These are phyloP conservation scores for Epinephelus cyanopodus DNA, from an alignment of 2,113 vertebrate genomes.

Conservation along the genomic window DNA sequence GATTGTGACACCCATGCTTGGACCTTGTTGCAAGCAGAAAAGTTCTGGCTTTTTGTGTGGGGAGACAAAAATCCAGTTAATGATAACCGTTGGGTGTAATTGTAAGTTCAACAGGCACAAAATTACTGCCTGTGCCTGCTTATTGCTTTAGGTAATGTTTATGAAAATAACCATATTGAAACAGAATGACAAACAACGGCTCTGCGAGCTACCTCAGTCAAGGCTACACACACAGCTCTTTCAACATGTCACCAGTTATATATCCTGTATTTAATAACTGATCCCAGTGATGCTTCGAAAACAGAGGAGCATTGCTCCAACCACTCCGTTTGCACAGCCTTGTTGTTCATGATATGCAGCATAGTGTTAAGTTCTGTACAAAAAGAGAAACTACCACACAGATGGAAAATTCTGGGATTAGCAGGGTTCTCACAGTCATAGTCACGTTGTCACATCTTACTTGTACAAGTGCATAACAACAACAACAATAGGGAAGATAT, in stretches of 20 bases:
- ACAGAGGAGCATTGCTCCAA: not conserved
- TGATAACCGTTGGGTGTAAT: slow-evolving; percentile 66
- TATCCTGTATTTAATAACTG: not conserved
- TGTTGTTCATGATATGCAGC: not conserved
- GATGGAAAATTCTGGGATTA: not conserved
- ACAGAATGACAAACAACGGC: slow-evolving; percentile 29
- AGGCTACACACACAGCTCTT: not conserved
- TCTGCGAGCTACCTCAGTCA: not conserved
- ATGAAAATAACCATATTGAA: slow-evolving; percentile 52
- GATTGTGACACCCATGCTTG: slow-evolving; percentile 36
- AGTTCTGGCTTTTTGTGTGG: slow-evolving; percentile 36
- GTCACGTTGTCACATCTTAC: too few relatives aligned
- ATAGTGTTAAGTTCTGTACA: not conserved
- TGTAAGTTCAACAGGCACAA: slow-evolving; percentile 50
- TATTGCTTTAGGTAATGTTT: slow-evolving; percentile 59
- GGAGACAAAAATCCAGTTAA: slow-evolving; percentile 62
- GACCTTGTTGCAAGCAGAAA: slow-evolving; percentile 13
- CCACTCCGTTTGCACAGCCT: not conserved
- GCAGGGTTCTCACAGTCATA: too few relatives aligned
- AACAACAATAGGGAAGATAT: too few relatives aligned
- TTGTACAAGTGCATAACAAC: too few relatives aligned
- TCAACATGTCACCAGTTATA: not conserved
- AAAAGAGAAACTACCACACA: not conserved
- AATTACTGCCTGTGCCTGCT: slow-evolving; percentile 36
- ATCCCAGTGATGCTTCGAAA: not conserved